A percentile compares a stretch with the other conserved stretches of the same genome.
phyloP scores from a whole-genome alignment of 2,797 vertebrate genomes.

The Phoebastria nigripes region DNA sequence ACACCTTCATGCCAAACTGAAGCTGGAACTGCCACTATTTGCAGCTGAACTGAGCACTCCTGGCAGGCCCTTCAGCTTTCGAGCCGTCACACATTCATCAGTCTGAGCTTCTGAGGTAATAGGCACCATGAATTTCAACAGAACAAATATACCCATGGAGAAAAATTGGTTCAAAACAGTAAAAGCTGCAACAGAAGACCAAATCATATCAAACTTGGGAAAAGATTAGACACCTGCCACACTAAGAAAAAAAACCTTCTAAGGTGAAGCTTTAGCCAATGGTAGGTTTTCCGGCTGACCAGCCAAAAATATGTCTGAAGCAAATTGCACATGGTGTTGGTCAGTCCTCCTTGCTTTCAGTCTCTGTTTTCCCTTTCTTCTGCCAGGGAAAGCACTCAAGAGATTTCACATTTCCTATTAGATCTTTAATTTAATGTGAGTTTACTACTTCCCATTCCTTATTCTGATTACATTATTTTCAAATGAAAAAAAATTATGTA shows the following conservation, averaged over 20 bases:
- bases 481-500: not conserved
- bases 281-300: not conserved
- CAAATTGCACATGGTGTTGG: not conserved
- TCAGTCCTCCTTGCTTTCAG: not conserved
- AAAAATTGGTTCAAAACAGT: not conserved
- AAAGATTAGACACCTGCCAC: not conserved
- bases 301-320: not conserved
- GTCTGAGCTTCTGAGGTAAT: not conserved
- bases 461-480: not conserved
- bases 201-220: not conserved
- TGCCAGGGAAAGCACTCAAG: not conserved
- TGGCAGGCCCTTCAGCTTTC: not conserved
- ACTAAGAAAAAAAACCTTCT: not conserved
- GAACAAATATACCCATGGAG: not conserved
- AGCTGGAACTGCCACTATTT: not conserved
- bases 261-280: not conserved
- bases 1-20: not conserved
- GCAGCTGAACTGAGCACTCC: not conserved
- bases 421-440: not conserved
- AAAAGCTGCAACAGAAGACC: not conserved
- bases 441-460: not conserved
- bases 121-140: not conserved
- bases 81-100: not conserved
- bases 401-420: not conserved
- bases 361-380: not conserved